Evolutionary conservation across 1,140 invertebrate species (phyloP).

Genomic region (Rhopalosiphum maidis): DNA sequence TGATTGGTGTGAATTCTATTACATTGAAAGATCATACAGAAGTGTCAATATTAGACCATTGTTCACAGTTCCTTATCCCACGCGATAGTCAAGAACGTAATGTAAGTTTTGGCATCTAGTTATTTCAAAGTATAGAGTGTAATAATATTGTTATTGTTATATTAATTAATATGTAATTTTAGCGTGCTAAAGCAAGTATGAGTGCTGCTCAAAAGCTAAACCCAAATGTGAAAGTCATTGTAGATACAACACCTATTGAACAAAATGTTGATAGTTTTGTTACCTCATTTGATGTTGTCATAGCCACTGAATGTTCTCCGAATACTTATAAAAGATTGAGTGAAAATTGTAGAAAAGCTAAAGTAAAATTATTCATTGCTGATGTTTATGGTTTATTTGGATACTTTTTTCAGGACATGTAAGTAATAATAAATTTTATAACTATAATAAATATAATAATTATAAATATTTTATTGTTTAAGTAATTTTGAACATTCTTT

Average conservation of each 20-base stretch:
- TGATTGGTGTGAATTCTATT: conserved; percentile 91
- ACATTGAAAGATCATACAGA: conserved; percentile 83
- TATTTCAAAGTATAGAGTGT: neutral
- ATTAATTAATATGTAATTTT: conserved; percentile 60
- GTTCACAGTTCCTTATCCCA: conserved; percentile 80
- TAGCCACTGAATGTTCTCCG: conserved; percentile 77
- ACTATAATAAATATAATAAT: conserved; percentile 63
- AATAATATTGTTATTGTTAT: too few relatives aligned
- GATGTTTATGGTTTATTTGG: conserved; percentile 95
- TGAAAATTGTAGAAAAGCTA: conserved; percentile 77
- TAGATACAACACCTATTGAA: conserved; percentile 74
- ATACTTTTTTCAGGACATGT: conserved; percentile 87
- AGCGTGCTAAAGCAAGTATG: conserved; percentile 85
- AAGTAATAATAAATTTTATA: conserved; percentile 89
- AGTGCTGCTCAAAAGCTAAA: conserved; percentile 82
- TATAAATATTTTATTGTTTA: conserved; percentile 25
- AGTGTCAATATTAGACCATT: conserved; percentile 76
- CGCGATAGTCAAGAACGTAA: conserved; percentile 74
- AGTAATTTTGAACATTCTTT: neutral
- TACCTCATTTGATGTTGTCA: conserved; percentile 81
- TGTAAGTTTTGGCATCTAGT: conserved; percentile 62
- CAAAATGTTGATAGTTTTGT: conserved; percentile 69
- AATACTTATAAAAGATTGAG: conserved; percentile 79
- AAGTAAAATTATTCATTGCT: conserved; percentile 86
- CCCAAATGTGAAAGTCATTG: conserved; percentile 86